Evolutionary conservation across 2,888 invertebrate genomes (phyloP).

Genomic region (Tricholauxania praeusta): DNA sequence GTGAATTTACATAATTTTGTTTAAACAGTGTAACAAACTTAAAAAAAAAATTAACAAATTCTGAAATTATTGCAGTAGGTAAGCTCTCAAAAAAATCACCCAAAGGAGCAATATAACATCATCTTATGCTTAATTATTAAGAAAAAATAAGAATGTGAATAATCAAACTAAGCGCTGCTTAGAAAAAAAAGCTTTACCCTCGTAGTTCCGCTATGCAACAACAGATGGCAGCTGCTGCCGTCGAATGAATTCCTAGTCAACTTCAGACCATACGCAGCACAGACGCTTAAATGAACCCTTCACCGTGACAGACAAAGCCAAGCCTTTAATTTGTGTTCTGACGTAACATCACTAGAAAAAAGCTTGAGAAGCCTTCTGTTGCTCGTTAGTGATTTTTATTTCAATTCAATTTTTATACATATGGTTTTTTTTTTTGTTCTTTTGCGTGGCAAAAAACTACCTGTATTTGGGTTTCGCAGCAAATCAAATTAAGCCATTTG

Average conservation of each 20-base stretch:
- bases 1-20: no score
- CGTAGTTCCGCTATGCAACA: slow-evolving; percentile 17
- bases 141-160: no score
- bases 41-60: no score
- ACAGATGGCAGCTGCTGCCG: slow-evolving; percentile 27
- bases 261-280: not conserved
- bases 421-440: not conserved
- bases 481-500: no score
- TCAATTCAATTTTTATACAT: not conserved
- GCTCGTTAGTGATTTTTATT: not conserved
- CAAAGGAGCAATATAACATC: no score
- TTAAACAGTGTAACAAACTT: no score
- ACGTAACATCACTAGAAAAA: not conserved
- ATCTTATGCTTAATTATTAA: no score
- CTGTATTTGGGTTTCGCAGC: no score
- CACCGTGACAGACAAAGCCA: not conserved
- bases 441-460: not conserved
- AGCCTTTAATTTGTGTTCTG: not conserved
- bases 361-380: not conserved
- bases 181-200: not conserved
- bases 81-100: no score
- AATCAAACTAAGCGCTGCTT: no score
- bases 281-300: not conserved
- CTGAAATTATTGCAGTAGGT: no score
- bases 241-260: slow-evolving; percentile 16